Evolutionary conservation across 2,888 invertebrate species (phyloP).

Genomic region (Macropis europaea): DNA sequence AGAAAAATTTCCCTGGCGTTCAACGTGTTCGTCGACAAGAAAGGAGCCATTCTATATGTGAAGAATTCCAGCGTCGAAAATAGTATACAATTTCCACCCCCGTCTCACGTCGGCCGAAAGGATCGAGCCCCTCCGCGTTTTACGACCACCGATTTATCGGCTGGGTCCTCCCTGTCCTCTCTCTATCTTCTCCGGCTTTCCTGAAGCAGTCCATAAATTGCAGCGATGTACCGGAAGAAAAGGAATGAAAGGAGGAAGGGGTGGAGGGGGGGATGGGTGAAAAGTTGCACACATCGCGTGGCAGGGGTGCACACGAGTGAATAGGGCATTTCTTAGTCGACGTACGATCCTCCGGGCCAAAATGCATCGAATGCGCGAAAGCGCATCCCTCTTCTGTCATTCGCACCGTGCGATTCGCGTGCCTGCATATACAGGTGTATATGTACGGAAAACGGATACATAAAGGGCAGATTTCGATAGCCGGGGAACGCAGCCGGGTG

Average conservation of each 20-base stretch:
- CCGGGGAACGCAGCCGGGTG: slow-evolving; percentile 12
- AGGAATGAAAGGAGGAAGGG: slow-evolving; percentile 48
- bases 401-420: slow-evolving; percentile 40
- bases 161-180: slow-evolving; percentile 33
- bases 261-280: neutral
- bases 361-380: slow-evolving; percentile 46
- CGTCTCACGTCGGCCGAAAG: slow-evolving; percentile 40
- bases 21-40: neutral
- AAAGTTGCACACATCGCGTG: slow-evolving; percentile 35
- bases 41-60: neutral
- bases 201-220: slow-evolving; percentile 71
- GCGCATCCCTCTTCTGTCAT: slow-evolving; percentile 59
- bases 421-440: neutral
- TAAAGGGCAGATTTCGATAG: slow-evolving; percentile 8
- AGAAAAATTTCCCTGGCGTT: neutral
- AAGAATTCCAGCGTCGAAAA: slow-evolving; percentile 20
- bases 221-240: slow-evolving; percentile 66
- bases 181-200: slow-evolving; percentile 54
- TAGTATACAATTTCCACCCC: slow-evolving; percentile 3
- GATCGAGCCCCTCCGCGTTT: slow-evolving; percentile 42
- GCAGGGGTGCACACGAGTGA: slow-evolving; percentile 27
- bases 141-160: slow-evolving; percentile 66
- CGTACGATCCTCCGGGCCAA: slow-evolving; percentile 18
- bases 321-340: slow-evolving; percentile 35
- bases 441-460: neutral